Evolutionary conservation across 2,888 invertebrate species (phyloP), one percentile per base, ranked within the genome.

Genomic region (Nemapogon koenigi): DNA sequence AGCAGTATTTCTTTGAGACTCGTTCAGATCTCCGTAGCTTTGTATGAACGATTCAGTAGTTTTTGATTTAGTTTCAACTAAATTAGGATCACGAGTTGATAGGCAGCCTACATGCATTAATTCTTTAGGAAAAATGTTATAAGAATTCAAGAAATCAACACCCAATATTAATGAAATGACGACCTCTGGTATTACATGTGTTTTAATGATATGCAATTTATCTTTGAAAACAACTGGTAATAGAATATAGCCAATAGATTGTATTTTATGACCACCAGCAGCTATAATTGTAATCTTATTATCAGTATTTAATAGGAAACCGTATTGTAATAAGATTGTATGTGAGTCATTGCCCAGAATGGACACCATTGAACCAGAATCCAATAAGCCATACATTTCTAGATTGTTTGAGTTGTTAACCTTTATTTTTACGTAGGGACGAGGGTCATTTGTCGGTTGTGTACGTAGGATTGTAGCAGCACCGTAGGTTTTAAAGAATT

Each of bases 311-410:
- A 45, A 2, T 10, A 4, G 8, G 4, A 30, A 14, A 6, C 30
- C 30, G 3, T 17, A 18, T 22, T 30, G 13, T 19, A 32, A 4
- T n/a, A 46, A 29, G 0, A 7, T 2, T n/a, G 15, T 14, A 39
- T 48, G 43, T 8, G 37, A 16, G 22, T 39, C 39, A 29, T 46
- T 45, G 8, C 48, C 49, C 15, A 51, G 4, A 3, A 49, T 44
- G 11, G 46, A 42, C 3, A 46, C 41, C 6, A 37, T 35, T 7
- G 49, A 42, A 7, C 50, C 49, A 11, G 49, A 43, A 37, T 49
- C 49, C 3, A 50, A 29, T 15, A 51, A 16, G 1, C 48, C 49
- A 17, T 2, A 37, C 7, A 40, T 4, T 3, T 26, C 2, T 8
- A 18, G n/a, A n/a, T n/a, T n/a, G n/a, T n/a, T n/a, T n/a, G n/a